Conservation (phyloP, 2,888 invertebrate species). For the Alloplasta piceator region DNA sequence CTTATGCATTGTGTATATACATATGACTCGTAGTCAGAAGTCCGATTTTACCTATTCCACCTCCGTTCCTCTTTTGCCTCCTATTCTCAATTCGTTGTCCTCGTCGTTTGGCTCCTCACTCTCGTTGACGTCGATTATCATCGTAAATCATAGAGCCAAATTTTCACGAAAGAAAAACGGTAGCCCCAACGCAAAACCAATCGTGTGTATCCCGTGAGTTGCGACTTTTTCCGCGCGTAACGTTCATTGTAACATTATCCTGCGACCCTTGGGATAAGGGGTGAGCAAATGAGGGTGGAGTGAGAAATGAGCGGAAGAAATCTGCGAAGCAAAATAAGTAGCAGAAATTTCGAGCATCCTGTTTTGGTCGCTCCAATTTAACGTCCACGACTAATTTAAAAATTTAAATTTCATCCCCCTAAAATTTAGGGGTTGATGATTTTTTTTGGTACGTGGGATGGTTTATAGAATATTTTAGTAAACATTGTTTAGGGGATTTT, state of each 20-base stretch:
- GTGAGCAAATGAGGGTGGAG: not conserved
- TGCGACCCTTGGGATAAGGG: not conserved
- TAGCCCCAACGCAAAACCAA: constrained; percentile 64
- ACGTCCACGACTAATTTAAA: no score
- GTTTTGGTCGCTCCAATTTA: no score
- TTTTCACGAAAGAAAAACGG: constrained; percentile 51
- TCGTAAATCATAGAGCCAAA: constrained; percentile 60
- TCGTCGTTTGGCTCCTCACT: constrained; percentile 35
- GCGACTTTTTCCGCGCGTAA: constrained; percentile 31
- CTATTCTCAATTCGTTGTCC: constrained; percentile 15
- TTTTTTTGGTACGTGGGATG: no score
- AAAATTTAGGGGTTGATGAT: no score
- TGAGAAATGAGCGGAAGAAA: no score
- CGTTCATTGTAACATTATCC: not conserved
- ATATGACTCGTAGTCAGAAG: constrained; percentile 59
- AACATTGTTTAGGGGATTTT: no score
- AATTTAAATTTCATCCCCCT: no score
- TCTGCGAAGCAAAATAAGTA: no score
- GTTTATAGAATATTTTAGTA: no score
- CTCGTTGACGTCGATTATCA: constrained; percentile 64
- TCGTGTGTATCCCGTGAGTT: constrained; percentile 37
- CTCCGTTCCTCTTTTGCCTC: not conserved
- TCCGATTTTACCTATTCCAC: constrained; percentile 28
- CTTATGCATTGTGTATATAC: constrained; percentile 74
- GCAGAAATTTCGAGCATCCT: no score